A percentile compares a stretch with the other conserved stretches of the same genome.
Conservation (phyloP, 2,797 vertebrate species). For the Tamandua tetradactyla region DNA sequence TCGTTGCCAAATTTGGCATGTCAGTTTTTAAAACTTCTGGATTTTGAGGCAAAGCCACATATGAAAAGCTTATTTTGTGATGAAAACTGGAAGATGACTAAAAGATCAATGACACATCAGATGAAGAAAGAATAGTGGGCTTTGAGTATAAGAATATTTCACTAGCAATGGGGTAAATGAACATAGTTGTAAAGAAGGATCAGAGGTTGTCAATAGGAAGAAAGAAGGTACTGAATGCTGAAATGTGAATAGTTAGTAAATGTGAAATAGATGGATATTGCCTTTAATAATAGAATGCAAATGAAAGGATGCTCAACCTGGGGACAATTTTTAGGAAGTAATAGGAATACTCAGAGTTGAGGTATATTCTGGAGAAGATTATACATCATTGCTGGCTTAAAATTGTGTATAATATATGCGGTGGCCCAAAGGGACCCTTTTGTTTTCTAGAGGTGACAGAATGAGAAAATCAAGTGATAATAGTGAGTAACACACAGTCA, state of each 20-base stretch:
- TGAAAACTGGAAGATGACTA: too few species aligned
- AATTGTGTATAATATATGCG: not conserved
- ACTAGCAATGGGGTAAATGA: not conserved
- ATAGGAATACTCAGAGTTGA: not conserved
- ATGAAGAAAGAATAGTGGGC: not conserved
- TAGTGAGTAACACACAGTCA: not conserved
- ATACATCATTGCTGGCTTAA: not conserved
- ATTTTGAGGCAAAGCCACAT: not conserved
- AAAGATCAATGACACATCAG: too few species aligned
- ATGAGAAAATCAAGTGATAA: not conserved
- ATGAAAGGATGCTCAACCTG: not conserved
- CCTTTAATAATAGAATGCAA: not conserved
- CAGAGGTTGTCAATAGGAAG: not conserved
- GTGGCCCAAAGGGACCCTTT: not conserved
- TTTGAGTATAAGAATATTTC: not conserved
- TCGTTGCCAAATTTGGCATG: not conserved
- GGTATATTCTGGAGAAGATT: not conserved
- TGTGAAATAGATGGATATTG: not conserved
- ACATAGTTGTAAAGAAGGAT: not conserved
- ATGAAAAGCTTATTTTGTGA: not conserved
- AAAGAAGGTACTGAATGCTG: not conserved
- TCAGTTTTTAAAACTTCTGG: not conserved
- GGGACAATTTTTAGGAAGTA: not conserved
- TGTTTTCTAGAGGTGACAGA: too few species aligned
- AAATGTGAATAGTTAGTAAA: not conserved